Conservation (phyloP, 2,797 vertebrate species). For the Steatocranus sp. region DNA sequence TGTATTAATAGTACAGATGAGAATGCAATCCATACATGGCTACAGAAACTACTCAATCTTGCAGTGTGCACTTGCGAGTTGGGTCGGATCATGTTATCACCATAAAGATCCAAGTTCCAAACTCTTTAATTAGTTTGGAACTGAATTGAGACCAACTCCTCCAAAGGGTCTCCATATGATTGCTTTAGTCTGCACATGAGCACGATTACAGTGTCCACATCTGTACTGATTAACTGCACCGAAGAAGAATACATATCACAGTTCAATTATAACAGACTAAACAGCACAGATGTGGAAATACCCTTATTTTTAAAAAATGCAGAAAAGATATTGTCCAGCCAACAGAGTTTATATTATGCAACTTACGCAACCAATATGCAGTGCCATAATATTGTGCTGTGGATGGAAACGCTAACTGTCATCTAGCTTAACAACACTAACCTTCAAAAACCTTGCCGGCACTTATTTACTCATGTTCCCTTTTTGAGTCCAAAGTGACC, state of each 20-base stretch:
- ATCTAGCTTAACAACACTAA: background rate
- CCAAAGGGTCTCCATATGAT: background rate
- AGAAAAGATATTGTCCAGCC: background rate
- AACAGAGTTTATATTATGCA: background rate
- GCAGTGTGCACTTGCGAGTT: fast-evolving
- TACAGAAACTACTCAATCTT: background rate
- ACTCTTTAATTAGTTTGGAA: background rate
- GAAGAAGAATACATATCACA: background rate
- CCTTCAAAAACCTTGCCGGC: background rate
- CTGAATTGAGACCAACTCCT: background rate
- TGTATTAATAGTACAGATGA: fast-evolving
- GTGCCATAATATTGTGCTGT: background rate
- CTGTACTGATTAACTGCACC: background rate
- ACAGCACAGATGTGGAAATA: too few species aligned
- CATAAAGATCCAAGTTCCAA: too few species aligned
- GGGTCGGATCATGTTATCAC: fast-evolving
- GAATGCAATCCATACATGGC: background rate
- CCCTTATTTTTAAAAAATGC: too few species aligned
- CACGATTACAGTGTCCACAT: background rate
- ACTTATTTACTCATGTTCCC: background rate
- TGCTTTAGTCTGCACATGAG: background rate
- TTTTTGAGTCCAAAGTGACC: background rate
- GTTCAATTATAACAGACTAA: too few species aligned
- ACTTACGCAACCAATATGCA: background rate
- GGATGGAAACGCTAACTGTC: background rate